Evolutionary conservation across 2,888 invertebrate species (phyloP).

Genomic region (Pollenia amentaria): DNA sequence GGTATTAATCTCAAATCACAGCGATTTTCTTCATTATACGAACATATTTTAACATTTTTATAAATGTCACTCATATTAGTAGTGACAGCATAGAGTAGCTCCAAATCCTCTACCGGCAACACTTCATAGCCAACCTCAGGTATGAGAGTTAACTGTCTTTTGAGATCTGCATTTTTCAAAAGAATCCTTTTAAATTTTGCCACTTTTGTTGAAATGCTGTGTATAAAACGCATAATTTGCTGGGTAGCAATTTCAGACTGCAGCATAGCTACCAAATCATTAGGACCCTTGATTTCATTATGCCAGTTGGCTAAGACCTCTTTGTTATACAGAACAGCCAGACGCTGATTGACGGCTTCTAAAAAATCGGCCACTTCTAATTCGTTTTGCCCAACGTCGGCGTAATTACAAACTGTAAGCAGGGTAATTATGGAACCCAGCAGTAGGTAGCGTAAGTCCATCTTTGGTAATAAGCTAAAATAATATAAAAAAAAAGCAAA

Average conservation of each 20-base stretch:
- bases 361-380: constrained; percentile 76
- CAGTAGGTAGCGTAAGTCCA: neutral
- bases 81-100: constrained; percentile 87
- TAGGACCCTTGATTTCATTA: constrained; percentile 79
- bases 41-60: constrained; percentile 91
- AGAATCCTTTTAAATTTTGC: constrained; percentile 77
- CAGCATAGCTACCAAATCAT: constrained; percentile 75
- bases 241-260: constrained; percentile 79
- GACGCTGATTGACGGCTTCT: constrained; percentile 77
- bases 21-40: constrained; percentile 86
- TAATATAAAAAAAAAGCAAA: neutral
- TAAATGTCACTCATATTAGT: constrained; percentile 91
- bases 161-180: constrained; percentile 88
- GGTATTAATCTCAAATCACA: constrained; percentile 91
- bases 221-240: constrained; percentile 77
- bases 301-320: constrained; percentile 79
- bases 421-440: neutral
- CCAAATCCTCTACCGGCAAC: constrained; percentile 88
- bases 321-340: constrained; percentile 79
- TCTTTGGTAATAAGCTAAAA: constrained; percentile 13
- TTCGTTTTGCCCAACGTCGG: constrained; percentile 58
- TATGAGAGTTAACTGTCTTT: constrained; percentile 90
- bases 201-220: constrained; percentile 74
- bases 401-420: neutral
- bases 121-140: constrained; percentile 90